Base-by-base conservation (phyloP, 2,113 vertebrate genomes). In the Sylvietta virens region DNA sequence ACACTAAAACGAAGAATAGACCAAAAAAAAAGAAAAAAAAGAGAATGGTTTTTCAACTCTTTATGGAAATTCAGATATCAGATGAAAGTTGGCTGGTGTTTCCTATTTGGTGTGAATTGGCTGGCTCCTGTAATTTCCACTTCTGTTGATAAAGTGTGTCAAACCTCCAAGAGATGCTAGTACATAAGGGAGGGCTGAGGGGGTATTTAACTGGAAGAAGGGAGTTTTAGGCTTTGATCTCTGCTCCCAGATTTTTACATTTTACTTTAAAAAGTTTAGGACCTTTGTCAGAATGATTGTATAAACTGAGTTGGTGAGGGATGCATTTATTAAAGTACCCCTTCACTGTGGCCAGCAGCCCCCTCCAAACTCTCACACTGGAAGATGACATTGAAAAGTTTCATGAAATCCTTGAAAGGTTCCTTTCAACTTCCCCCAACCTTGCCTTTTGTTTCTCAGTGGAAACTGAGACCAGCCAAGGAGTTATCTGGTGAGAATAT, bases 261-360 rank as follows among this genome's bases (percentile, higher is more conserved):
- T 92, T 76, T 65, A 15, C 16, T 73, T 86, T 20, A 22, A 77
- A 71, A 81, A 42, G 9, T 35, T n/a, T 35, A 78, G 30, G 50
- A 77, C 9, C 64, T 86, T 73, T 74, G 18, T 39, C 30, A 74
- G 47, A 84, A 79, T 20, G 26, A 35, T 3, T 2, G 1, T 15
- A 30, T 48, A n/a, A 48, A 78, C 30, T 26, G 8, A 11, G 3
- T 60, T 27, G 26, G 4, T 48, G 31, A 88, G 30, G 19, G 16
- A 40, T 56, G 3, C 3, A 33, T 79, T n/a, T 56, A 30, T 56
- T 53, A n/a, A 71, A 31, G 7, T 17, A 1, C 1, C 3, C 6
- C 11, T 33, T 48, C 2, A 0, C 5, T 28, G 20, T 64, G n/a
- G 5, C 27, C 39, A 70, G 7, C 21, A 94, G 19, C 1, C 4